Base-by-base conservation (phyloP, 2,797 vertebrate genomes). In the Merluccius polli region DNA sequence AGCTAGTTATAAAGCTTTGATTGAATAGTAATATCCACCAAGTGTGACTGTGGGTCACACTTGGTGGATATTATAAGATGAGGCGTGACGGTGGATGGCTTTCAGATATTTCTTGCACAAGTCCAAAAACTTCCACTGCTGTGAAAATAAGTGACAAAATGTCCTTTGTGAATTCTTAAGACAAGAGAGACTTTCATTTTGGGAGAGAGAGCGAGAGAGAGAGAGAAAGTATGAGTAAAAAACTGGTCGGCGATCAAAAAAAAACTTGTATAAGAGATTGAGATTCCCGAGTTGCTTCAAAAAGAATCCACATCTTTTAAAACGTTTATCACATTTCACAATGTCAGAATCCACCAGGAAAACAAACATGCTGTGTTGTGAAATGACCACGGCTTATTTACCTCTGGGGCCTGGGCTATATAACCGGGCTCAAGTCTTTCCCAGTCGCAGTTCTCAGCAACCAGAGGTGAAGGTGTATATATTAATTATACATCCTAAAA, bases 331-430 rank as follows among this genome's bases (percentile, higher is more conserved):
- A 31, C 11, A 73, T 83, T 86, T 79, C 76, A 32, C 79, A 83
- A 83, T 80, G 79, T 29, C 27, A 48, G 65, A 79, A 75, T 81
- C 67, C 65, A 77, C 81, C 35, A 18, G n/a, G 75, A 35, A 4
- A 52, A 16, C 8, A 73, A 70, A 78, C 81, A 75, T 38, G 73
- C 29, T n/a, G 7, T 52, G 32, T 78, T 83, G 6, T 74, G 81
- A 76, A 81, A 84, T 30, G 67, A 24, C 41, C 18, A 1, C 10
- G 75, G 21, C 10, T 73, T 31, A 71, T 15, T 74, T 11, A 67
- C 65, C 24, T 9, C 41, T 52, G 44, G 29, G 35, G 21, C 6
- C 41, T 52, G 44, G 29, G 35, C 35, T 41, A 38, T 82, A 78
- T 78, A 81, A 85, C 72, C 29, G 4, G 59, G 29, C 13, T n/a